These are phyloP conservation scores for Notothenia coriiceps DNA, from an alignment of 2,113 vertebrate genomes.

Conservation along the genomic window DNA sequence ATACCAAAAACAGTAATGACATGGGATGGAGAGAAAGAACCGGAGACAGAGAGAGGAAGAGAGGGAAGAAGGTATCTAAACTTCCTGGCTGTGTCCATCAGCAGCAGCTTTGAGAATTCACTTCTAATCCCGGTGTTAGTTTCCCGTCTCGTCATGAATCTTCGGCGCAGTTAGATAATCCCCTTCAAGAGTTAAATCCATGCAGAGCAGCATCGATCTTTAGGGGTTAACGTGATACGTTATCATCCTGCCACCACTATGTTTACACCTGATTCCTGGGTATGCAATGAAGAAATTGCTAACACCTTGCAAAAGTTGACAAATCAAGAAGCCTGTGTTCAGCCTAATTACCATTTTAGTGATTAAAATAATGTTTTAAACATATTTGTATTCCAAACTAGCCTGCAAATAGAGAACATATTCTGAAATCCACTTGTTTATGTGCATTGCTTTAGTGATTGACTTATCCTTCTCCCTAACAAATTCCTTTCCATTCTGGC, in stretches of 20 bases:
- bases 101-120: conserved; percentile 51
- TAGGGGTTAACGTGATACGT: conserved; percentile 56
- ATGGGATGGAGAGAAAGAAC: conserved; percentile 35
- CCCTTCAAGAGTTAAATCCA: conserved; percentile 58
- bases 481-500: conserved; percentile 58
- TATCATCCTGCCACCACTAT: conserved; percentile 45
- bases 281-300: conserved; percentile 15
- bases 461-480: conserved; percentile 50
- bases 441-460: conserved; percentile 47
- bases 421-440: conserved; percentile 38
- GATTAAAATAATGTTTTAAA: conserved; percentile 55
- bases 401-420: conserved; percentile 36
- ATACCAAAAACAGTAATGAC: conserved; percentile 72
- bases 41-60: background rate
- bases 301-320: conserved; percentile 3
- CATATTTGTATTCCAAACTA: conserved; percentile 41
- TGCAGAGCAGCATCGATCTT: conserved; percentile 58
- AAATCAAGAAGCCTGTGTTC: background rate
- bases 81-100: conserved; percentile 61
- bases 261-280: conserved; percentile 49
- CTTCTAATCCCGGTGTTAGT: conserved; percentile 77
- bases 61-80: conserved; percentile 36
- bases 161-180: conserved; percentile 64
- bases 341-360: conserved; percentile 55
- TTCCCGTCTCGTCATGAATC: conserved; percentile 69